Base-by-base conservation (phyloP, 2,797 vertebrate species). In the Cirrhinus molitorella region DNA sequence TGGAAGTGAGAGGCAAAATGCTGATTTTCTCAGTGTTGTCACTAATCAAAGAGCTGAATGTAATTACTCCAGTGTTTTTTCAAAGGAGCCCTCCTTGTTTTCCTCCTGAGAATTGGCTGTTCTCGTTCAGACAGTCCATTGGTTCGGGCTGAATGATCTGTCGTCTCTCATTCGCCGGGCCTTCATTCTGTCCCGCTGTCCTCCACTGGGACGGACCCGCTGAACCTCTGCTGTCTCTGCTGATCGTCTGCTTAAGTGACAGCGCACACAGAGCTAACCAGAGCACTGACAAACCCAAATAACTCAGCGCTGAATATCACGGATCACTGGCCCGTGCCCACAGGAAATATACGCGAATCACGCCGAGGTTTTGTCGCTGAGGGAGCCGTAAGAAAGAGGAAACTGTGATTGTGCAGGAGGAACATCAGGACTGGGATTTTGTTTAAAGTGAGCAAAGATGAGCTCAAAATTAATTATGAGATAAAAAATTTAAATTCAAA, bases 161-260 rank as follows among this genome's bases (percentile, higher is more conserved):
- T 94, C 94, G 93, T 93, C 91, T 93, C 91, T 89, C 89, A 93
- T 95, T 95, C 91, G 91, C 89, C 87, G 89, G 93, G 91, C 94
- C 94, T 94, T 94, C 94, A 93, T 91, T 94, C 94, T 94, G 95
- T 94, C 93, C 92, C 93, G 93, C 93, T 95, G 93, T 94, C 93
- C 89, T 83, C 92, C 87, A 10, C 7, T 21, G 88, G 84, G 85
- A 93, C 91, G 71, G n/a, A 71, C 78, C 72, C 80, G 37, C 11
- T 86, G 80, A 89, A 91, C 91, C 90, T 80, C 81, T 79, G 49
- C 85, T 75, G 86, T 76, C 86, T 83, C 76, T 34, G 80, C 77
- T 59, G 78, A 81, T 87, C 65, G 17, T 66, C 65, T 37, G n/a
- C 14, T 40, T 67, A 74, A 81, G 63, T 72, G 78, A 77, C 76